Conservation (phyloP, 2,888 invertebrate genomes). For the Ochropleura plecta region DNA sequence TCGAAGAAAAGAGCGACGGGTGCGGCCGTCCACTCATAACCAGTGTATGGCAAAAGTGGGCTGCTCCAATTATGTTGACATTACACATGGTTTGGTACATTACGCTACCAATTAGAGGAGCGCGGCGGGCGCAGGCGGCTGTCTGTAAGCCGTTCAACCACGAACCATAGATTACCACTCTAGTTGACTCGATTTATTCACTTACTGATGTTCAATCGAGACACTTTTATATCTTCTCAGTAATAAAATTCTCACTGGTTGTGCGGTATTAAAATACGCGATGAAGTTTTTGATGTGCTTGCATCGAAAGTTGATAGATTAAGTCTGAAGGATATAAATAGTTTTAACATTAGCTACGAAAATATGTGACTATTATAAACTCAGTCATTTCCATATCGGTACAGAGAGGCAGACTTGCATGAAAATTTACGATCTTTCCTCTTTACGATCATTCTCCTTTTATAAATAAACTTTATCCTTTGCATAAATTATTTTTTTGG, state of each 20-base stretch:
- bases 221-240: slow-evolving; percentile 48
- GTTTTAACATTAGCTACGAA: not conserved
- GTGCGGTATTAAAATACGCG: slow-evolving; percentile 7
- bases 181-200: slow-evolving; percentile 70
- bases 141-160: slow-evolving; percentile 60
- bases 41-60: slow-evolving; percentile 63
- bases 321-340: not conserved
- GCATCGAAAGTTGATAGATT: not conserved
- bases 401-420: not conserved
- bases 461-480: not conserved
- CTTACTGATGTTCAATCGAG: slow-evolving; percentile 50
- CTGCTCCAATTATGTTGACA: slow-evolving; percentile 66
- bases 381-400: not conserved
- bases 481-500: not conserved
- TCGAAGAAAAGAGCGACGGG: slow-evolving; percentile 26
- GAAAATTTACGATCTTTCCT: not conserved
- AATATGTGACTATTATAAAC: not conserved
- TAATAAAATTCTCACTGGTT: slow-evolving; percentile 24
- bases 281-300: slow-evolving; percentile 20
- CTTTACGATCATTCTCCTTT: not conserved
- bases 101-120: slow-evolving; percentile 66
- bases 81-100: slow-evolving; percentile 73
- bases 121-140: slow-evolving; percentile 31
- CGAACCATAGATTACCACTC: slow-evolving; percentile 69
- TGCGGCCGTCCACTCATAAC: slow-evolving; percentile 52